Percentiles rank a stretch among this genome's conserved stretches.
phyloP scores from a whole-genome alignment of 2,113 vertebrate species.

The Trematocara stigmaticum region DNA sequence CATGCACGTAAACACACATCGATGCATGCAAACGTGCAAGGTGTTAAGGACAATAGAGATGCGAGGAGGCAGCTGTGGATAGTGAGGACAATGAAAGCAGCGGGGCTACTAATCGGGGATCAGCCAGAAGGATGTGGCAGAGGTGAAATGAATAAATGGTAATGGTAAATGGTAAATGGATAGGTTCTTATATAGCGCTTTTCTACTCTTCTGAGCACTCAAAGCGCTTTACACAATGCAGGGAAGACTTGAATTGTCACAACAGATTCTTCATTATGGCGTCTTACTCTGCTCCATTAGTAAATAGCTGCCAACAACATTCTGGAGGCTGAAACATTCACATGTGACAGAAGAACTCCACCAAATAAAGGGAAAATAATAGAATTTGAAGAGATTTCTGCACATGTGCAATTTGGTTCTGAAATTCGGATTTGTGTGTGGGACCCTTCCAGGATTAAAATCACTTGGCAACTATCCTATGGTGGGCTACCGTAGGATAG shows the following conservation, averaged over 20 bases:
- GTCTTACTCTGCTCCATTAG: neutral
- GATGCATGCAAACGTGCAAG: neutral
- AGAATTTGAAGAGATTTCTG: neutral
- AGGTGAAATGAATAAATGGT: slow-evolving; percentile 7
- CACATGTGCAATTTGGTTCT: neutral
- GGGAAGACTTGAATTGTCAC: neutral
- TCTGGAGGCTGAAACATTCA: neutral
- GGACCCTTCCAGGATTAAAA: neutral
- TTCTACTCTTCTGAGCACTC: no score
- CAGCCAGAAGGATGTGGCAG: neutral
- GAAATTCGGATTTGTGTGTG: neutral
- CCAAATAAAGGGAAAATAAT: neutral
- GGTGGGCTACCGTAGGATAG: neutral
- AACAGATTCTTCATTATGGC: neutral
- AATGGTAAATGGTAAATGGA: neutral
- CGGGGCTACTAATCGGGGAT: neutral
- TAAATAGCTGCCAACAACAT: neutral
- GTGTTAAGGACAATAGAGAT: neutral
- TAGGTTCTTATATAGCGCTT: no score
- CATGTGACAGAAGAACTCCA: neutral
- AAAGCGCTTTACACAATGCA: neutral
- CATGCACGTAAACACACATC: neutral
- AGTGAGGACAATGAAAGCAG: neutral
- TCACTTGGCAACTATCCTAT: neutral
- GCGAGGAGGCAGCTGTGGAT: slow-evolving; percentile 1